Evolutionary conservation across 2,797 vertebrate species (phyloP), one percentile per base, ranked within the genome.

Genomic region (Sylvia borin): DNA sequence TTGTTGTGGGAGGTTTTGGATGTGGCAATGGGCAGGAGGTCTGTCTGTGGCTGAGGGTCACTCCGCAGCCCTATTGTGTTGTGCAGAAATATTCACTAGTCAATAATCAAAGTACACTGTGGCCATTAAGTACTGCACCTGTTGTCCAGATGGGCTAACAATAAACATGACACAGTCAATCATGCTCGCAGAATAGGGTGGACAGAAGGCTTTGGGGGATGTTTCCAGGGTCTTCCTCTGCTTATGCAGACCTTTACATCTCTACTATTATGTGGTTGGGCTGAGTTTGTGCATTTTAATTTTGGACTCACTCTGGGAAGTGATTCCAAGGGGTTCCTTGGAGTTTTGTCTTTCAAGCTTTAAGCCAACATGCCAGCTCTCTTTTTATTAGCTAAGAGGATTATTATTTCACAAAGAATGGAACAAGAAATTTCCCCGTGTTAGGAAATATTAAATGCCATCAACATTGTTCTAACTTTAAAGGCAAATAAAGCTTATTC

Each of bases 111-210:
- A 91, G 95, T 86, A 78, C 92, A 82, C 38, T 78, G 16, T 67
- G 93, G 79, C 85, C 73, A 12, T 78, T 80, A 90, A 83, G 64
- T 87, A 14, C 76, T 82, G 74, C 85, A 94, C 91, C 96, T 96
- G 95, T 95, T 92, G 77, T 93, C 97, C 95, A 96, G 95, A 95
- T 96, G 96, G 91, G 71, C 93, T 88, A 58, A 95, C 91, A 85
- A 66, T 93, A 96, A 96, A 93, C 62, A 65, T 61, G 58, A 85
- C 75, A 65, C 9, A 76, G 77, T 95, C 91, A 83, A 48, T 97
- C 91, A 90, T 65, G 43, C 60, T 55, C 76, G 54, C 45, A 74
- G 70, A 88, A 93, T 53, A 75, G 24, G 53, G 62, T 90, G 62
- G 70, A 65, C 54, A 90, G 94, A 80, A 93, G 62, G 79, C 68